Evolutionary conservation across 2,888 invertebrate genomes (phyloP).

Genomic region (Hypolimnas misippus): DNA sequence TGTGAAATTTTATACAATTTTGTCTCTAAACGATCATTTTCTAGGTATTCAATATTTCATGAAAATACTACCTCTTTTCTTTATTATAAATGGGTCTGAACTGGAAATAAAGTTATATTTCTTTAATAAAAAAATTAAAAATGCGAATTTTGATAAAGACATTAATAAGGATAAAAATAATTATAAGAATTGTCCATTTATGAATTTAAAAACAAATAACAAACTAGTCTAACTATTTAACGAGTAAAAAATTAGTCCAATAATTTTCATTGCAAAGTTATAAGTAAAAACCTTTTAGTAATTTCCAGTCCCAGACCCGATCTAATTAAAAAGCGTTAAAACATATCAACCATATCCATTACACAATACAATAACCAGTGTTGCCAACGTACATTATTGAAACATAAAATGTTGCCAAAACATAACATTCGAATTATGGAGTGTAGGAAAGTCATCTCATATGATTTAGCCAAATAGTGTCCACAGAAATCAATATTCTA

Average conservation of each 20-base stretch:
- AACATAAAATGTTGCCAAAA: neutral
- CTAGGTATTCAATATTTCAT: neutral
- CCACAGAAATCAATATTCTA: neutral
- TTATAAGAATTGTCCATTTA: neutral
- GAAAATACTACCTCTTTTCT: neutral
- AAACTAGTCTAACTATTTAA: too few species aligned
- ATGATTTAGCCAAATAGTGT: neutral
- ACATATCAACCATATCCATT: conserved; percentile 4
- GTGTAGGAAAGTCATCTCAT: too few species aligned
- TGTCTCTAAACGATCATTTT: neutral
- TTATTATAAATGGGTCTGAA: neutral
- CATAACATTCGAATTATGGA: too few species aligned
- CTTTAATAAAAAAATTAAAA: too few species aligned
- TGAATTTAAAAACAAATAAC: neutral
- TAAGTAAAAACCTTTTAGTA: neutral
- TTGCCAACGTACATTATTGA: neutral
- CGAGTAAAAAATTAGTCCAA: neutral
- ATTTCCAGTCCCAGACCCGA: conserved; percentile 4
- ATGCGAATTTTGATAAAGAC: too few species aligned
- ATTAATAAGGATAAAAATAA: neutral
- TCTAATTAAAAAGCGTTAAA: conserved; percentile 6
- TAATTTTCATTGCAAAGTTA: neutral
- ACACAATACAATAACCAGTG: conserved; percentile 3
- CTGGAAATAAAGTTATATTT: too few species aligned
- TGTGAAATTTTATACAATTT: neutral